Conservation (phyloP, 2,797 vertebrate species). For the Numenius phaeopus region DNA sequence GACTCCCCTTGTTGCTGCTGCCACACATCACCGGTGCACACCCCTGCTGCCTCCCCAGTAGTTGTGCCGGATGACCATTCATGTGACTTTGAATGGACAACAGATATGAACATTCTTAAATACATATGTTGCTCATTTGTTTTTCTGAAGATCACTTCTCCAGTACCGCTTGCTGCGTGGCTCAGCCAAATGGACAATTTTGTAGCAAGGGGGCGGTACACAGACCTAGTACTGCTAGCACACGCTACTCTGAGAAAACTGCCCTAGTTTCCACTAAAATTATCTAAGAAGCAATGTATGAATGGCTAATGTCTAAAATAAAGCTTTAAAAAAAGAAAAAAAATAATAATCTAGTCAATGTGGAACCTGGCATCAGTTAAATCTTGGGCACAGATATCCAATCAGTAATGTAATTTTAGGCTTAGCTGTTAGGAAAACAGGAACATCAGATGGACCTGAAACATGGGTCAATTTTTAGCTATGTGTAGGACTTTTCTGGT, state of each 20-base stretch:
- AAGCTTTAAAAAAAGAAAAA: background rate
- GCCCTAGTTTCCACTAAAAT: background rate
- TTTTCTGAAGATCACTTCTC: background rate
- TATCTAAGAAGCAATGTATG: background rate
- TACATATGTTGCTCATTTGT: background rate
- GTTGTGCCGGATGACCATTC: background rate
- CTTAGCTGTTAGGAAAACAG: background rate
- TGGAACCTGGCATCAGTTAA: background rate
- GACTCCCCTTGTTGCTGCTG: background rate
- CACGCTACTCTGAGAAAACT: background rate
- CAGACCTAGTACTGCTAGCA: background rate
- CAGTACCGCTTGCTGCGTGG: rapidly evolving
- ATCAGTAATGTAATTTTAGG: background rate
- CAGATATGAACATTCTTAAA: background rate
- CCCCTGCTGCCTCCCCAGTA: background rate
- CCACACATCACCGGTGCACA: rapidly evolving
- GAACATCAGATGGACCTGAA: background rate
- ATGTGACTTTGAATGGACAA: background rate
- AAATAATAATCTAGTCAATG: background rate
- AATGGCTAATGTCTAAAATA: background rate
- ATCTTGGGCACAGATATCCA: background rate
- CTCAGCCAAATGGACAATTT: rapidly evolving
- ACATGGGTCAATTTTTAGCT: background rate
- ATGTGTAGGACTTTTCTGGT: background rate
- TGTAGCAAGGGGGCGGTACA: background rate